These are phyloP conservation scores for Hyalella azteca DNA, from an alignment of 2,888 invertebrate species.

Conservation along the genomic window DNA sequence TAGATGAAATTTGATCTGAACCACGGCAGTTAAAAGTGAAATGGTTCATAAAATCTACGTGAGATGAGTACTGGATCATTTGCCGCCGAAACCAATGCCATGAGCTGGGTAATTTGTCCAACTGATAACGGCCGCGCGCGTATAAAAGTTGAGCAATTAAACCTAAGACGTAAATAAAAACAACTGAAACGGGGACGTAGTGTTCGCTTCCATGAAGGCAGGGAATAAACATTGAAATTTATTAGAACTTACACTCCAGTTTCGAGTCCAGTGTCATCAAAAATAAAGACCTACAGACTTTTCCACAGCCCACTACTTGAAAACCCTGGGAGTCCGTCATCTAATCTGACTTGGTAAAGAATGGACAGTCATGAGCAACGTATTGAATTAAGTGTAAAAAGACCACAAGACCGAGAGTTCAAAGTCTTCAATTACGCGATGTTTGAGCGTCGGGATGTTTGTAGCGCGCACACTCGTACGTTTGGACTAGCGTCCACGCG, in stretches of 20 bases:
- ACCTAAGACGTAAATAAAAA: not conserved
- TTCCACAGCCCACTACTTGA: too few relatives aligned
- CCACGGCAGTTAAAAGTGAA: slow-evolving; percentile 20
- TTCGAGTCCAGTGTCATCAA: not conserved
- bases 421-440: slow-evolving; percentile 30
- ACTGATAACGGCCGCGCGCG: not conserved
- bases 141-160: not conserved
- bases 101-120: not conserved
- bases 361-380: slow-evolving; percentile 29
- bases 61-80: slow-evolving; percentile 21
- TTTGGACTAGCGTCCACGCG: not conserved
- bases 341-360: slow-evolving; percentile 16
- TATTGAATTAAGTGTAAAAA: not conserved
- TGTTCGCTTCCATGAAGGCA: too few relatives aligned
- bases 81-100: slow-evolving; percentile 2
- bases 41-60: slow-evolving; percentile 33
- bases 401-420: slow-evolving; percentile 4
- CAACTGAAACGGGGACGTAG: too few relatives aligned
- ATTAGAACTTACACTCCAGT: not conserved
- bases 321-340: slow-evolving; percentile 8
- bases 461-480: not conserved
- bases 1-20: slow-evolving; percentile 27
- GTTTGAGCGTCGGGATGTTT: slow-evolving; percentile 27
- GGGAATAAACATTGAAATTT: not conserved
- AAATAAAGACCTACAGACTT: not conserved